phyloP scores from a whole-genome alignment of 2,113 vertebrate species.

The Nematolebias whitei region DNA sequence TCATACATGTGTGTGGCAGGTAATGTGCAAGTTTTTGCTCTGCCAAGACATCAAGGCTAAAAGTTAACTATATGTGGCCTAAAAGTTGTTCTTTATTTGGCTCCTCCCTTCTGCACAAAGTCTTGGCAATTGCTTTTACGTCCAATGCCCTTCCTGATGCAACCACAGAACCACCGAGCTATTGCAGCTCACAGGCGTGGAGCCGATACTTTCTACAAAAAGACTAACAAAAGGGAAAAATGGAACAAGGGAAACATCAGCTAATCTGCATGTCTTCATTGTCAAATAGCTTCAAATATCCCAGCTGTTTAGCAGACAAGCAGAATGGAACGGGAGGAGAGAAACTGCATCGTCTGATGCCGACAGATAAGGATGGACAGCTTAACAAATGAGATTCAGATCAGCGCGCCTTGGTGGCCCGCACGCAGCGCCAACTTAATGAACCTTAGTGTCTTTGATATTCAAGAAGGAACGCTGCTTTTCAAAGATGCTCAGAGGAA shows the following conservation, averaged over 20 bases:
- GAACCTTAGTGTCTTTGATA: slow-evolving; percentile 65
- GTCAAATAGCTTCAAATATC: slow-evolving; percentile 71
- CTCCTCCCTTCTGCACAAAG: no score
- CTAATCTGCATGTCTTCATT: slow-evolving; percentile 74
- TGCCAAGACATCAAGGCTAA: no score
- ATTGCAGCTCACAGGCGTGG: no score
- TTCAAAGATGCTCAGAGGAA: slow-evolving; percentile 48
- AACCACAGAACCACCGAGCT: no score
- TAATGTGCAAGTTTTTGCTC: no score
- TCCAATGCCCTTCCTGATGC: no score
- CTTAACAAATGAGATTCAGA: slow-evolving; percentile 79
- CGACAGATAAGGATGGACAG: slow-evolving; percentile 76
- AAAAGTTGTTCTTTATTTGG: no score
- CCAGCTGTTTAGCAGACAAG: slow-evolving; percentile 65
- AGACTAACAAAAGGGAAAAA: neutral
- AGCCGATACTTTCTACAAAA: no score
- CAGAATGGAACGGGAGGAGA: slow-evolving; percentile 55
- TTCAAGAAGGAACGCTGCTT: slow-evolving; percentile 45
- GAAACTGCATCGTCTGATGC: slow-evolving; percentile 72
- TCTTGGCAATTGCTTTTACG: no score
- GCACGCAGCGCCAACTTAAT: slow-evolving; percentile 69
- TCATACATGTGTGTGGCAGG: no score
- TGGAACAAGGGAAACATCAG: no score
- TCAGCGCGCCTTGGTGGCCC: slow-evolving; percentile 62
- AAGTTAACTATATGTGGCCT: no score